A percentile compares a stretch with the other conserved stretches of the same genome.
These are phyloP conservation scores for Pilophorus perplexus DNA, from an alignment of 2,888 invertebrate species.

Conservation along the genomic window DNA sequence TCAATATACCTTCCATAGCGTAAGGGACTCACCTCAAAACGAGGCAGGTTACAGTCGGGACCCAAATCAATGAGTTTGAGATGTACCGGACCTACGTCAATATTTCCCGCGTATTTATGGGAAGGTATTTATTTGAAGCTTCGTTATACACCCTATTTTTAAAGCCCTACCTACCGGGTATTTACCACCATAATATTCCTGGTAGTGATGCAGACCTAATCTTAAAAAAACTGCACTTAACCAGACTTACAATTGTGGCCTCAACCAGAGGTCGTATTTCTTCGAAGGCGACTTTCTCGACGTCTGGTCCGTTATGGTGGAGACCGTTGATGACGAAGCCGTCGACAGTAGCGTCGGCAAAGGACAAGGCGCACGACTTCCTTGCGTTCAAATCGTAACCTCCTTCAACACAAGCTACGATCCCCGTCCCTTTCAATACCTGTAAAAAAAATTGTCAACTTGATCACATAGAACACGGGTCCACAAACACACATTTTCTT, in stretches of 20 bases:
- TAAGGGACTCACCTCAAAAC: too few relatives aligned
- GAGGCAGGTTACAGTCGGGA: too few relatives aligned
- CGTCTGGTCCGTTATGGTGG: conserved; percentile 67
- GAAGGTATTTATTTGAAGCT: too few relatives aligned
- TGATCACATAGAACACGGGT: not conserved
- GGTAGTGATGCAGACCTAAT: too few relatives aligned
- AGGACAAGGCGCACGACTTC: conserved; percentile 62
- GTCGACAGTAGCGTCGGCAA: conserved; percentile 58
- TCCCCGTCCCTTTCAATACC: conserved; percentile 55
- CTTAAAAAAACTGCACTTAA: too few relatives aligned
- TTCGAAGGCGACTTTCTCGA: conserved; percentile 57
- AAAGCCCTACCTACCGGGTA: too few relatives aligned
- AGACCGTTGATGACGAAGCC: conserved; percentile 83
- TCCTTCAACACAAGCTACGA: conserved; percentile 73
- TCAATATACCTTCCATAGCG: too few relatives aligned
- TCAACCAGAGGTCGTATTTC: conserved; percentile 62
- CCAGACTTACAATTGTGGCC: conserved; percentile 60
- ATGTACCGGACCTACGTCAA: too few relatives aligned
- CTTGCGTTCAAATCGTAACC: conserved; percentile 66
- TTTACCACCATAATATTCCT: too few relatives aligned
- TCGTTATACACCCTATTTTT: too few relatives aligned
- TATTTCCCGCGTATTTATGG: too few relatives aligned
- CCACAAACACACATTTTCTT: not conserved
- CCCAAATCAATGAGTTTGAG: too few relatives aligned
- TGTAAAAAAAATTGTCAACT: conserved; percentile 49